Percentiles rank a stretch among this genome's conserved stretches.
Evolutionary conservation across 2,113 vertebrate genomes (phyloP).

Genomic region (Carlito syrichta): DNA sequence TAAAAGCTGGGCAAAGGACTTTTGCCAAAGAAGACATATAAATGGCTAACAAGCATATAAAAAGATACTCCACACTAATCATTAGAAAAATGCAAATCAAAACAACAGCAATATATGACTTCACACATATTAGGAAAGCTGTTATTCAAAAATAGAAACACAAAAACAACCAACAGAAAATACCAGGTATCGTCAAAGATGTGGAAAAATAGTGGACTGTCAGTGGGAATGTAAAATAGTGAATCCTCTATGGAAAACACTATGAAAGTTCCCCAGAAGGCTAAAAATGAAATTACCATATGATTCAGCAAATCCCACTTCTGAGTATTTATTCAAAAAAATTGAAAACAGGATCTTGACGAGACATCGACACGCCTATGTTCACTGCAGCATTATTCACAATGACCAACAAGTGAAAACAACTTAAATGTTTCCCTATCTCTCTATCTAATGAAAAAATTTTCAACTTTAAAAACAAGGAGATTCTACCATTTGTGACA

Average conservation of each 20-base stretch:
- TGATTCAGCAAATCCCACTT: not conserved
- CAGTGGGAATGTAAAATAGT: not conserved
- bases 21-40: not conserved
- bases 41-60: not conserved
- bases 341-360: not conserved
- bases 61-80: not conserved
- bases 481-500: not conserved
- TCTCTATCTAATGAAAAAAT: not conserved
- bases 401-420: not conserved
- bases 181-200: not conserved
- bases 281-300: not conserved
- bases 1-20: not conserved
- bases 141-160: not conserved
- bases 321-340: not conserved
- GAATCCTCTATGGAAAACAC: not conserved
- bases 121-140: not conserved
- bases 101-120: not conserved
- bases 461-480: not conserved
- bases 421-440: not conserved
- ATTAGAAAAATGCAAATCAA: not conserved
- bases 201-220: not conserved
- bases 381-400: not conserved
- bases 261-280: not conserved
- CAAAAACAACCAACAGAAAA: no score
- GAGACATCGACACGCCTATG: not conserved